Conservation (phyloP, 2,888 invertebrate species). For the Cephonodes hylas region DNA sequence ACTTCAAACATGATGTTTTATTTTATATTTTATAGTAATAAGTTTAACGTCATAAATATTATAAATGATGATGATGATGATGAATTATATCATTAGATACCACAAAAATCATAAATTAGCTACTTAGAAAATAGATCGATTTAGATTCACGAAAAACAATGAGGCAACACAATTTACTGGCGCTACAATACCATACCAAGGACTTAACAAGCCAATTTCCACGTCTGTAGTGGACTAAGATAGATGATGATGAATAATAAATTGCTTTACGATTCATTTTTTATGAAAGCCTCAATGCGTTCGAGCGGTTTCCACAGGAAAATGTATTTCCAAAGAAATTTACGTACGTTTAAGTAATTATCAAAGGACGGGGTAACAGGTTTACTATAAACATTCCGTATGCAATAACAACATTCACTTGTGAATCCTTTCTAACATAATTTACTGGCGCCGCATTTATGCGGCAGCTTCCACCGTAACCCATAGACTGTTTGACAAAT, state of each 20-base stretch:
- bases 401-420: constrained; percentile 5
- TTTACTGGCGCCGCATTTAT: neutral
- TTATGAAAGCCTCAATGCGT: neutral
- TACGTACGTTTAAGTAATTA: neutral
- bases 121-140: too few species aligned
- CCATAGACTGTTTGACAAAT: neutral
- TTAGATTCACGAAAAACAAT: neutral
- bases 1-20: too few species aligned
- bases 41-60: too few species aligned
- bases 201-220: neutral
- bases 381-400: neutral
- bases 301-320: neutral
- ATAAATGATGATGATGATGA: too few species aligned
- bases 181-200: neutral
- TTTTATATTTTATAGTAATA: too few species aligned
- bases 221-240: neutral
- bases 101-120: too few species aligned
- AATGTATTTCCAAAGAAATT: neutral
- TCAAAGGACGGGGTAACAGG: neutral
- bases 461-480: neutral
- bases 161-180: neutral
- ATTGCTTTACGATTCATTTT: neutral
- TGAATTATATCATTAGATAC: too few species aligned
- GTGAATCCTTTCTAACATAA: neutral
- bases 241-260: constrained; percentile 8